Percentiles rank a stretch among this genome's conserved stretches.
These are phyloP conservation scores for Lutraria lutraria DNA, from an alignment of 2,888 invertebrate genomes.

Conservation along the genomic window DNA sequence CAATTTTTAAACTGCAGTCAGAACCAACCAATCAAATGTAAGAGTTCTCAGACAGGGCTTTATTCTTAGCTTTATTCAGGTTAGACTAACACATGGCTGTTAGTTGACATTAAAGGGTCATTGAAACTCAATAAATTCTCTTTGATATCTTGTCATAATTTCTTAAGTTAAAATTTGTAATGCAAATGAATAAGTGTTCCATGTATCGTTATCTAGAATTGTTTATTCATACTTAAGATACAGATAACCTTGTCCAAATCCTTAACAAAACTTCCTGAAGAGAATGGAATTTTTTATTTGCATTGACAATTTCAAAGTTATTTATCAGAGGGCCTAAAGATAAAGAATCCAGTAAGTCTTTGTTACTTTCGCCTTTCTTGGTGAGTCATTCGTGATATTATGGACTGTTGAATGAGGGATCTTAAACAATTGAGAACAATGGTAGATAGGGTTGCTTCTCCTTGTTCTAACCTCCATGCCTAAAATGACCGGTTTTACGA, in stretches of 20 bases:
- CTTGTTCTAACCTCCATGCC: background rate
- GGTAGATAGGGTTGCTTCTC: background rate
- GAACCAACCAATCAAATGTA: too few relatives aligned
- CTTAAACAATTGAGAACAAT: background rate
- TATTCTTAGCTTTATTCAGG: too few relatives aligned
- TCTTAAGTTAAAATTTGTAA: background rate
- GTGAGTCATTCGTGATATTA: background rate
- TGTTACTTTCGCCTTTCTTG: background rate
- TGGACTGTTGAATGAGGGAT: background rate
- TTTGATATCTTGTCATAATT: background rate
- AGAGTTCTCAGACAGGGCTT: too few relatives aligned
- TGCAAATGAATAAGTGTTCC: background rate
- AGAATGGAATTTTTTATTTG: constrained; percentile 13
- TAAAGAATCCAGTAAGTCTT: background rate
- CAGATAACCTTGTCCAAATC: background rate
- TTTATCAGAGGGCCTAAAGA: background rate
- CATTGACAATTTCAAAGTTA: constrained; percentile 13
- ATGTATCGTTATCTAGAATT: background rate
- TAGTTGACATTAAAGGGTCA: too few relatives aligned
- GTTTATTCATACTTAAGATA: background rate
- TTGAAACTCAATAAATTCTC: background rate
- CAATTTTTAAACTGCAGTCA: too few relatives aligned
- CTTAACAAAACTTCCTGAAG: background rate
- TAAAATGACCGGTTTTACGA: background rate
- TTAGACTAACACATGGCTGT: too few relatives aligned